phyloP scores from a whole-genome alignment of 2,113 vertebrate species.

The Sander lucioperca region DNA sequence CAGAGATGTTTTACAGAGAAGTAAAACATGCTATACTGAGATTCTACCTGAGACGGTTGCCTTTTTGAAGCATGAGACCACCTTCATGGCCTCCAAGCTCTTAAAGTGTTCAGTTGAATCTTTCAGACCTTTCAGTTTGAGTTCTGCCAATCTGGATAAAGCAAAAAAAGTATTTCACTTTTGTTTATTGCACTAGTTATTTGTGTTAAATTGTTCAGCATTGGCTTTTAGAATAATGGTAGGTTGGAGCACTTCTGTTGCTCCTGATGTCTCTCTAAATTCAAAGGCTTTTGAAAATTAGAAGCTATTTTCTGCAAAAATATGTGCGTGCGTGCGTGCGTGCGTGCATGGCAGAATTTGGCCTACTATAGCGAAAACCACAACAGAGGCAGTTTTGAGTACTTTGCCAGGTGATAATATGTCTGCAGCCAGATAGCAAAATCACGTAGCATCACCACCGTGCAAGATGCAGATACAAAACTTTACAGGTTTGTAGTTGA shows the following conservation, averaged over 20 bases:
- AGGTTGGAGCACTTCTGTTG: background rate
- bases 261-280: background rate
- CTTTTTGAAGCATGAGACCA: constrained; percentile 46
- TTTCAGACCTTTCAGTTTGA: constrained; percentile 25
- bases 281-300: constrained; percentile 30
- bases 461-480: no score
- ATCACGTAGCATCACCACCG: no score
- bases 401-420: no score
- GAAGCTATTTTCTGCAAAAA: constrained; percentile 23
- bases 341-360: no score
- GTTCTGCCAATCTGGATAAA: constrained; percentile 15
- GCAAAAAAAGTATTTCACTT: background rate
- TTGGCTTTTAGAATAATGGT: background rate
- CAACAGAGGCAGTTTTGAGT: no score
- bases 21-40: background rate
- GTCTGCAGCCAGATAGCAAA: no score
- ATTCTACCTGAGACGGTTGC: constrained; percentile 18
- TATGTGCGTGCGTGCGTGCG: no score
- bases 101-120: constrained; percentile 33
- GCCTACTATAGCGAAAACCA: no score
- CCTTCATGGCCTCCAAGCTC: constrained; percentile 44
- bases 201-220: background rate
- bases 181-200: background rate
- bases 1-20: background rate
- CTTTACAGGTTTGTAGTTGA: no score